Evolutionary conservation across 2,797 vertebrate species (phyloP), one percentile per base, ranked within the genome.

Genomic region (Phoebastria nigripes): DNA sequence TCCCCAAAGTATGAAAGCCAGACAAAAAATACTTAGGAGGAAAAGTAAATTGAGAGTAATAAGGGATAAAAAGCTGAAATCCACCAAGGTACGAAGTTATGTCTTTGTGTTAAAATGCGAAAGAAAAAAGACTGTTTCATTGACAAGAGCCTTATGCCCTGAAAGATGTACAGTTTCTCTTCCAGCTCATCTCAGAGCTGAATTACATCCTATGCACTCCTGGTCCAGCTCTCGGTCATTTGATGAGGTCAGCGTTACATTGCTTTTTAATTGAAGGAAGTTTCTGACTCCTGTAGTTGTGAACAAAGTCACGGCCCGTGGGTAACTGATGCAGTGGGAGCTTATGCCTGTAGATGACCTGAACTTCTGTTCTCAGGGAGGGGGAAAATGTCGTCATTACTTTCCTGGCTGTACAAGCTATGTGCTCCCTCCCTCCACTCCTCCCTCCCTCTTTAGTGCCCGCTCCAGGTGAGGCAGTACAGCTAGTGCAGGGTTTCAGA

Each of bases 1-100:
- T 25, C 33, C 17, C 15, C 24, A 12, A 55, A 21, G 15, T 42
- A 25, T 20, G 54, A 89, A 83, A 88, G 33, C 24, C 37, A 62
- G 69, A 67, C 35, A 89, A 44, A 88, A 96, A 62, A 3, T 44
- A 73, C 22, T 44, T 46, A 19, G 16, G 25, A 51, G 18, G 44
- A 86, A 44, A 90, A 67, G 26, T 49, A 82, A 84, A 77, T 15
- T 47, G 56, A 91, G 49, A 91, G 31, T 24, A 82, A 33, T 79
- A 87, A 72, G 44, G 22, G 25, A 37, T 82, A 87, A 92, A 84
- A 82, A 61, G 21, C 35, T 67, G 52, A 90, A 90, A 80, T 71
- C 21, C 35, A 72, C 44, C 13, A 35, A 69, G 5, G 12, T 78
- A 54, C 25, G 6, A 79, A 81, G 31, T 67, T 74, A 52, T 19